Evolutionary conservation across 2,888 invertebrate genomes (phyloP).

Genomic region (Stegophylla sp.): DNA sequence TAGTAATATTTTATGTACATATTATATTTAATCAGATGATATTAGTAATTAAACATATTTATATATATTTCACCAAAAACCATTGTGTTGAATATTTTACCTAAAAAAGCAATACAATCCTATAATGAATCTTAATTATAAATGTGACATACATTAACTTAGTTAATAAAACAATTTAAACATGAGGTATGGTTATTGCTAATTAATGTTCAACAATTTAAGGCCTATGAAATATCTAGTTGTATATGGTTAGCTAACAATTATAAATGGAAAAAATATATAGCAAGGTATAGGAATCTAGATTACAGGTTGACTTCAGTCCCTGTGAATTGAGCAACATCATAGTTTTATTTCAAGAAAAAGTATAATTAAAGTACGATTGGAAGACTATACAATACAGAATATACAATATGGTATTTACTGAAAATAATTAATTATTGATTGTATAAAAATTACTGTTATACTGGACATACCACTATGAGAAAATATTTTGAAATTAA

Average conservation of each 20-base stretch:
- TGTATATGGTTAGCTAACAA: background rate
- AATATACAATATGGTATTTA: background rate
- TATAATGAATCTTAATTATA: background rate
- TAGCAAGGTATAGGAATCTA: background rate
- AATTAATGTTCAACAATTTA: conserved; percentile 24
- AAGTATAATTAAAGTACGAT: background rate
- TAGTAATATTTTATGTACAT: conserved; percentile 40
- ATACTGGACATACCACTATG: background rate
- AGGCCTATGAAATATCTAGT: background rate
- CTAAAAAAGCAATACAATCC: conserved; percentile 7
- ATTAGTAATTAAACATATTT: background rate
- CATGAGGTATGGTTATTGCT: conserved; percentile 15
- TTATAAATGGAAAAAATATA: conserved; percentile 17
- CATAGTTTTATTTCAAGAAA: conserved; percentile 3
- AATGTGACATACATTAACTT: conserved; percentile 26
- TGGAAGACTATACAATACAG: conserved; percentile 46
- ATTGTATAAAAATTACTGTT: background rate
- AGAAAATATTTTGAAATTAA: background rate
- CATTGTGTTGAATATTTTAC: background rate
- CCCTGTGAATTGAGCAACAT: conserved; percentile 26
- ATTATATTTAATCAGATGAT: background rate
- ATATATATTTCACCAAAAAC: conserved; percentile 20
- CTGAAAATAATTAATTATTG: background rate
- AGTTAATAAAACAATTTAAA: conserved; percentile 10
- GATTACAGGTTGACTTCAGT: background rate